These are phyloP conservation scores for Aspidiotus destructor DNA, from an alignment of 2,888 invertebrate species.

Conservation along the genomic window DNA sequence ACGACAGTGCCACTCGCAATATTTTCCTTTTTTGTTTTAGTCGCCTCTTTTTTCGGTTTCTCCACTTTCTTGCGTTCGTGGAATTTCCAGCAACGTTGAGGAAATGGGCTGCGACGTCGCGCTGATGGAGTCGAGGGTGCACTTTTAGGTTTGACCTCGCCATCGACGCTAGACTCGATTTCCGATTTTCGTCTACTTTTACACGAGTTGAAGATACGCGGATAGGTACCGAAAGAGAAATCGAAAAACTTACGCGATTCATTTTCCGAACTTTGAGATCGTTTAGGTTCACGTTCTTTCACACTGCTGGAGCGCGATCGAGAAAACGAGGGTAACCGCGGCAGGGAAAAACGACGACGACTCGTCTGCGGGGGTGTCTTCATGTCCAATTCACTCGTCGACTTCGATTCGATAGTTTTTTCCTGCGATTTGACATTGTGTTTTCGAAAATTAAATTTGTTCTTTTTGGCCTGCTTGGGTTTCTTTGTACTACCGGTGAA, in stretches of 20 bases:
- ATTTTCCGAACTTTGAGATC: constrained; percentile 11
- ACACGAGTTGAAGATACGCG: constrained; percentile 51
- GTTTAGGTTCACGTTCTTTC: constrained; percentile 39
- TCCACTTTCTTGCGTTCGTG: constrained; percentile 6
- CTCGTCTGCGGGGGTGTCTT: constrained; percentile 45
- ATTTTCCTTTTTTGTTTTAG: background rate
- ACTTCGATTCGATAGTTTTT: constrained; percentile 36
- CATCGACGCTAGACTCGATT: background rate
- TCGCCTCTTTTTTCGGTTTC: constrained; percentile 1
- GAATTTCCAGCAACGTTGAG: constrained; percentile 21
- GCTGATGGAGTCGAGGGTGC: constrained; percentile 17
- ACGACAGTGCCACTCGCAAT: background rate
- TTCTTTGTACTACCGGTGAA: background rate
- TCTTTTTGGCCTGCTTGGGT: constrained; percentile 19
- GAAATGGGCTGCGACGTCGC: constrained; percentile 14
- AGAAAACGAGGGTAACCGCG: constrained; percentile 26
- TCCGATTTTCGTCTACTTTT: constrained; percentile 41
- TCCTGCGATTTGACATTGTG: constrained; percentile 41
- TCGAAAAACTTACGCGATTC: constrained; percentile 51
- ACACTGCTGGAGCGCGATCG: constrained; percentile 47
- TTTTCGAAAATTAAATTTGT: constrained; percentile 35
- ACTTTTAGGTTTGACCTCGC: constrained; percentile 9
- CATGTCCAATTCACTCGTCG: constrained; percentile 49
- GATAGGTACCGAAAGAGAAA: constrained; percentile 67
- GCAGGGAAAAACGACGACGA: constrained; percentile 42